A percentile compares a stretch with the other conserved stretches of the same genome.
Conservation (phyloP, 2,888 invertebrate genomes). For the Drepana falcataria region DNA sequence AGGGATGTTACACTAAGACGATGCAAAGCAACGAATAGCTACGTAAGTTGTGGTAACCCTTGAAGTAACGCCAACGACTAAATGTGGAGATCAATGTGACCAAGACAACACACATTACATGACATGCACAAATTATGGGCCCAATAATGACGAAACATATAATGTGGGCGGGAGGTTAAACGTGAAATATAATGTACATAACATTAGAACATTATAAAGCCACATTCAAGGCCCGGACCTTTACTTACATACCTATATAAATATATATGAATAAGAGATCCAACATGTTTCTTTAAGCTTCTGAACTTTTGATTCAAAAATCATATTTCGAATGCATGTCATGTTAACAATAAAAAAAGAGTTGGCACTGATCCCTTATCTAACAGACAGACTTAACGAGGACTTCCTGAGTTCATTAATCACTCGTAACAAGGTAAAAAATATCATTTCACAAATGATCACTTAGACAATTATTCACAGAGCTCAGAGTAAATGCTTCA, state of each 20-base stretch:
- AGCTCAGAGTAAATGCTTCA: constrained; percentile 1
- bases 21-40: too few relatives aligned
- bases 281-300: too few relatives aligned
- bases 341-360: constrained; percentile 13
- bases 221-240: background rate
- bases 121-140: constrained; percentile 27
- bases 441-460: constrained; percentile 18
- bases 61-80: constrained; percentile 33
- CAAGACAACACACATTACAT: constrained; percentile 34
- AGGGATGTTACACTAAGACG: too few relatives aligned
- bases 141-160: constrained; percentile 32
- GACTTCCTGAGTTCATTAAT: constrained; percentile 46
- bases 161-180: constrained; percentile 28
- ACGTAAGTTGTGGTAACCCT: constrained; percentile 23
- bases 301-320: too few relatives aligned
- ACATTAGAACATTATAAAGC: constrained; percentile 7
- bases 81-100: constrained; percentile 25
- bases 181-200: constrained; percentile 19
- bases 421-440: constrained; percentile 34
- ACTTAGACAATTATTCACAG: constrained; percentile 10
- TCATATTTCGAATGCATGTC: background rate
- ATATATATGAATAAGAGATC: too few relatives aligned
- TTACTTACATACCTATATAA: background rate
- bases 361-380: constrained; percentile 45
- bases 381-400: constrained; percentile 46